Base-by-base conservation (phyloP, 1,140 invertebrate species). In the Cherax quadricarinatus region DNA sequence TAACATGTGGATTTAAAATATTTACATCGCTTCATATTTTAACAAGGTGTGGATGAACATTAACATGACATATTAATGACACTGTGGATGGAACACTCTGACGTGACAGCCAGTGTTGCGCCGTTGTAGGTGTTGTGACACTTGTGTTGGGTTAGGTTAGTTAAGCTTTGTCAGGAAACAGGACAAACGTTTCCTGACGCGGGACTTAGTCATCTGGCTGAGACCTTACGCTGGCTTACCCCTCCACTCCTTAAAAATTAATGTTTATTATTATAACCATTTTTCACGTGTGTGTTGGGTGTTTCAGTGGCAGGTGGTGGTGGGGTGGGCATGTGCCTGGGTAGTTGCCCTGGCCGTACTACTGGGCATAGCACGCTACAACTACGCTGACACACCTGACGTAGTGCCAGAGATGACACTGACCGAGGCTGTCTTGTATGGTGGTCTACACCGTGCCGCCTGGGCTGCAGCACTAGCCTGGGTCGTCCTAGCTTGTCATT, bases 401-500 rank as follows among this genome's bases (percentile, higher is more conserved):
- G 24, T 41, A 6, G 79, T 66, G 12, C 73, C 92, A 14, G 18
- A 81, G 49, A 89, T 90, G 92, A 79, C 86, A 2, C 48, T 57
- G 66, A 30, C 95, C 0, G 95, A 95, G 89, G 95, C 96, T 12
- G 96, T 96, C 4, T 66, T 96, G 48, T 97, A 97, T 94, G 96
- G 96, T 0, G 95, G 95, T 4, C 94, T 97, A 4, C 96, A 96
- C 92, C 94, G 96, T 89, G 95, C 96, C 4, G 94, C 95, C 0
- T 97, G 96, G 96, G 95, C 96, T 0, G 62, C 95, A 3, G 95
- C 96, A 0, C 94, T 96, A 0, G 94, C 95, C 0, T 97, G 97
- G 97, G 95, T 97, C 66, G 95, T 97, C 7, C 95, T 97, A 92
- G 96, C 96, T 1, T 97, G 97, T 94, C 96, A 96, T 86, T 97